phyloP scores from a whole-genome alignment of 2,797 vertebrate species.

The Helostoma temminkii region DNA sequence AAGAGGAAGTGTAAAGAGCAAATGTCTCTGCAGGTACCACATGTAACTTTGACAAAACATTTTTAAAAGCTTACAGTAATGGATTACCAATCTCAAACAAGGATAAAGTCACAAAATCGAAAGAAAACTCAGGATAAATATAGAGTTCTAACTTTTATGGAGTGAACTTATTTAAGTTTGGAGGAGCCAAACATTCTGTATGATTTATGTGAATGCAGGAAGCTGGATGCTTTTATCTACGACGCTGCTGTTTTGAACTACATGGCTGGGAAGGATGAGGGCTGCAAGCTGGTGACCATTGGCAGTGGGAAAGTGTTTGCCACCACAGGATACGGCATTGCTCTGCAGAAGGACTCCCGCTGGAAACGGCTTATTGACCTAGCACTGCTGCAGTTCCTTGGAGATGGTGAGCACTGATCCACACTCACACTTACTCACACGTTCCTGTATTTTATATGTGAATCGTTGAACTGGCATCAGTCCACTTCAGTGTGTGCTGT shows the following conservation, averaged over 20 bases:
- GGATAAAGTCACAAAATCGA: too few relatives aligned
- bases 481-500: conserved; percentile 56
- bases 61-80: too few relatives aligned
- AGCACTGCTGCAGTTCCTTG: conserved; percentile 96
- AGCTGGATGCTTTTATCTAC: conserved; percentile 98
- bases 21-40: too few relatives aligned
- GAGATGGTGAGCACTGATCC: conserved; percentile 86
- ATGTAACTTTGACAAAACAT: too few relatives aligned
- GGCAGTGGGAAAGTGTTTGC: conserved; percentile 98
- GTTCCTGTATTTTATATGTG: not conserved
- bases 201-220: conserved; percentile 80
- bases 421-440: not conserved
- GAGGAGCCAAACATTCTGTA: conserved; percentile 9
- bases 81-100: too few relatives aligned
- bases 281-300: conserved; percentile 98
- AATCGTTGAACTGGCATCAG: conserved; percentile 37
- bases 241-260: conserved; percentile 98
- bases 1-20: too few relatives aligned
- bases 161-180: not conserved
- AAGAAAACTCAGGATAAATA: too few relatives aligned
- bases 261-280: conserved; percentile 98
- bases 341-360: conserved; percentile 94
- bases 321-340: conserved; percentile 97
- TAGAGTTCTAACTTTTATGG: too few relatives aligned
- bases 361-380: conserved; percentile 97